These are phyloP conservation scores for Canis aureus DNA, from an alignment of 2,113 vertebrate species.

Conservation along the genomic window DNA sequence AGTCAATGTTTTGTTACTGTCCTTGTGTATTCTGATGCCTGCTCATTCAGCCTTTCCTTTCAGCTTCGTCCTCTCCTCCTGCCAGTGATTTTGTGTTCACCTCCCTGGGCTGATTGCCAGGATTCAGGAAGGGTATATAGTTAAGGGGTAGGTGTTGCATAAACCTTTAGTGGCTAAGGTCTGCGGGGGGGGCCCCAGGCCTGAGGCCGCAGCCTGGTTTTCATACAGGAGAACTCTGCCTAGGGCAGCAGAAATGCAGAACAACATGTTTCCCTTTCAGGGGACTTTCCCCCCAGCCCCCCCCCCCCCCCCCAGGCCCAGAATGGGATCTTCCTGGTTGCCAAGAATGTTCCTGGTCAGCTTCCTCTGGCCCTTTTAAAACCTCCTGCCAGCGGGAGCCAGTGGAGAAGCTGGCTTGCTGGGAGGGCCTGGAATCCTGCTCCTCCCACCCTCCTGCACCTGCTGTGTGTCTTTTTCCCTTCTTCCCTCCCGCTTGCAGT, in stretches of 20 bases:
- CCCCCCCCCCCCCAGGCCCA: neutral
- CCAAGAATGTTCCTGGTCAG: neutral
- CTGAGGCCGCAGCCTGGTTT: neutral
- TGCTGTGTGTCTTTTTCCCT: neutral
- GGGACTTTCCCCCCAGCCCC: neutral
- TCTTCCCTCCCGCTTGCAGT: neutral
- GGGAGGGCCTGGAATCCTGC: neutral
- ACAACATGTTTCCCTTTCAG: conserved; percentile 41
- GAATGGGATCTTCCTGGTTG: neutral
- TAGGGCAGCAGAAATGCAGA: neutral
- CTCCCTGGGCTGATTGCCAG: neutral
- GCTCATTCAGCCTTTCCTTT: neutral
- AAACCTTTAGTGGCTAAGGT: neutral
- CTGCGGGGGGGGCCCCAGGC: neutral
- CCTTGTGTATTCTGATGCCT: neutral
- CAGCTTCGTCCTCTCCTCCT: neutral
- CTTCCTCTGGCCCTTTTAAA: conserved; percentile 6
- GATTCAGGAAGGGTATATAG: neutral
- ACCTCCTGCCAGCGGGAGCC: neutral
- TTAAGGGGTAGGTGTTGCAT: neutral
- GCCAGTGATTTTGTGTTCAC: neutral
- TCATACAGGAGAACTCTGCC: neutral
- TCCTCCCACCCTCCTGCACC: neutral
- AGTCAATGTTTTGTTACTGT: neutral
- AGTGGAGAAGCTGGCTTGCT: neutral